These are phyloP conservation scores for Bombus impatiens DNA, from an alignment of 1,140 invertebrate species.

Conservation along the genomic window DNA sequence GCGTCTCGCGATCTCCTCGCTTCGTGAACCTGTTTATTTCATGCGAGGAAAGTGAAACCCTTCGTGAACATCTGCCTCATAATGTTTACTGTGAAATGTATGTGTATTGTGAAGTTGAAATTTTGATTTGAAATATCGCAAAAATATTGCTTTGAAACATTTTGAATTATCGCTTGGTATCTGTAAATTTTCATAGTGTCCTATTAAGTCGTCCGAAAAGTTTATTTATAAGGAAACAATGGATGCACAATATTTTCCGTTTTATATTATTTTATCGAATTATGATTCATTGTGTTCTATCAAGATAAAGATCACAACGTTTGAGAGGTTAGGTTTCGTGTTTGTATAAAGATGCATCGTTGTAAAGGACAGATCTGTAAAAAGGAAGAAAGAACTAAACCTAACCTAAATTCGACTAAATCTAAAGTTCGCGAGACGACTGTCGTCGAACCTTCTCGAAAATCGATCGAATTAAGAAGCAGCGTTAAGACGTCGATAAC, in stretches of 20 bases:
- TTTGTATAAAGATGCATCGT: too few species aligned
- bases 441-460: background rate
- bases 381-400: too few species aligned
- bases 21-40: background rate
- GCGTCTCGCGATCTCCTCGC: too few species aligned
- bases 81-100: background rate
- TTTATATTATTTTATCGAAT: too few species aligned
- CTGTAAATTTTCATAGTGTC: background rate
- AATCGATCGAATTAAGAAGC: slow-evolving; percentile 12
- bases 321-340: too few species aligned
- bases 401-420: too few species aligned
- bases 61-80: background rate
- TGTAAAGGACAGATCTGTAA: too few species aligned
- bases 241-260: too few species aligned
- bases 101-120: background rate
- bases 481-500: slow-evolving; percentile 43
- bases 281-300: too few species aligned
- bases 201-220: too few species aligned
- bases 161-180: background rate
- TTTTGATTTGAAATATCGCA: background rate
- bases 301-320: too few species aligned
- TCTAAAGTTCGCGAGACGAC: background rate
- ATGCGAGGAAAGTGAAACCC: slow-evolving; percentile 7
- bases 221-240: too few species aligned
- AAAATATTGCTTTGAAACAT: background rate